Conservation (phyloP, 2,888 invertebrate species). For the Mongoloraphidia duomilia region DNA sequence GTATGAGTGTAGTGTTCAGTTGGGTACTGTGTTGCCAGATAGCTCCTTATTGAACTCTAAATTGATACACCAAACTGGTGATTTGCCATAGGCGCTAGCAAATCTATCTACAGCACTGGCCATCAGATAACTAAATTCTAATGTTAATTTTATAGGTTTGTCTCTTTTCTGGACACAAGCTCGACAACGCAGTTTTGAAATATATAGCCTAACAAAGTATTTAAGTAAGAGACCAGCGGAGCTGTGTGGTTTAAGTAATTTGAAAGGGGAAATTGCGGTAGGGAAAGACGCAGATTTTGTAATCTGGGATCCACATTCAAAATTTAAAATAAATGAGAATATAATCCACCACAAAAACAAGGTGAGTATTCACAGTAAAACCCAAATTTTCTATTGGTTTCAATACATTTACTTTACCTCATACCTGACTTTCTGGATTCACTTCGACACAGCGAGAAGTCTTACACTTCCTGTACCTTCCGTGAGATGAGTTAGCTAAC, state of each 20-base stretch:
- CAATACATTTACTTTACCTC: not conserved
- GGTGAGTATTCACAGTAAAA: slow-evolving; percentile 26
- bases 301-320: slow-evolving; percentile 50
- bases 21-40: too few relatives aligned
- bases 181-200: slow-evolving; percentile 33
- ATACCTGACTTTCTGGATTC: too few relatives aligned
- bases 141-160: slow-evolving; percentile 32
- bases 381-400: slow-evolving; percentile 6
- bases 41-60: not conserved
- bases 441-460: too few relatives aligned
- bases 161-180: slow-evolving; percentile 56
- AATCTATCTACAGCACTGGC: not conserved
- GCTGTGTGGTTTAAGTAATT: slow-evolving; percentile 42
- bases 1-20: too few relatives aligned
- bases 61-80: not conserved
- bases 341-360: slow-evolving; percentile 54
- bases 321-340: slow-evolving; percentile 39
- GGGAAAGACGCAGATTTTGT: slow-evolving; percentile 60
- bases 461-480: too few relatives aligned
- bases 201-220: slow-evolving; percentile 41
- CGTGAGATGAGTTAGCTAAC: not conserved
- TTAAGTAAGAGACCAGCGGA: slow-evolving; percentile 45
- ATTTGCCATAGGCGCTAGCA: not conserved
- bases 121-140: slow-evolving; percentile 1
- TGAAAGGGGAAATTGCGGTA: slow-evolving; percentile 44